These are phyloP conservation scores for Tanypteryx hageni DNA, from an alignment of 2,888 invertebrate genomes.

Conservation along the genomic window DNA sequence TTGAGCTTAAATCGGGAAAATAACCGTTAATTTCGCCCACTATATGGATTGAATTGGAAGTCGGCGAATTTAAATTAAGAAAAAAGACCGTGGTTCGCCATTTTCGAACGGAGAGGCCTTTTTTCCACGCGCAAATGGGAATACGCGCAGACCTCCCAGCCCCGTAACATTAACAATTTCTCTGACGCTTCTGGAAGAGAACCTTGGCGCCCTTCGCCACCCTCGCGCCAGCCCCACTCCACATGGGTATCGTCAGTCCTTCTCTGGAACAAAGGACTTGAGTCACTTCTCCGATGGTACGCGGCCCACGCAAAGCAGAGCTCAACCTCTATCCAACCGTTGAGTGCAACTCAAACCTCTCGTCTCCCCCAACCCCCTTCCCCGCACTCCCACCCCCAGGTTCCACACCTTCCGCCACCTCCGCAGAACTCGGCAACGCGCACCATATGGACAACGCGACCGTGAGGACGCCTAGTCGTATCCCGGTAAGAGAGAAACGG, in stretches of 20 bases:
- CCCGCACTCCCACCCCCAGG: not conserved
- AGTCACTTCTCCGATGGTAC: not conserved
- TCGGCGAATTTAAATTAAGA: too few relatives aligned
- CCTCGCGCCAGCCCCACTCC: not conserved
- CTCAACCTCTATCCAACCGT: not conserved
- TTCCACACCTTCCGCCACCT: too few relatives aligned
- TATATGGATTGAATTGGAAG: too few relatives aligned
- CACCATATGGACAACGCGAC: too few relatives aligned
- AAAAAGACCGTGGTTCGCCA: too few relatives aligned
- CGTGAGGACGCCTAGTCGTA: too few relatives aligned
- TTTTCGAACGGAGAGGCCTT: not conserved
- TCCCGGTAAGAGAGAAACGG: too few relatives aligned
- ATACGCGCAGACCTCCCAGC: not conserved
- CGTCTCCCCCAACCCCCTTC: not conserved
- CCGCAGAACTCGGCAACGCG: too few relatives aligned
- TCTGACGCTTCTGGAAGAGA: conserved; percentile 4
- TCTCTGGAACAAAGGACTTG: conserved; percentile 11
- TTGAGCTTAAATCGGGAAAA: too few relatives aligned
- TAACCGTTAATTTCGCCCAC: too few relatives aligned
- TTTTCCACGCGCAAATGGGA: not conserved
- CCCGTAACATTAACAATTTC: not conserved
- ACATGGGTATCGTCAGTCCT: not conserved
- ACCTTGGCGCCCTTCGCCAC: conserved; percentile 4
- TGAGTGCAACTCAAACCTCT: not conserved
- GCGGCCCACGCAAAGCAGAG: not conserved